A percentile compares a stretch with the other conserved stretches of the same genome.
phyloP scores from a whole-genome alignment of 1,140 invertebrate species.

The Trichogramma pretiosum region DNA sequence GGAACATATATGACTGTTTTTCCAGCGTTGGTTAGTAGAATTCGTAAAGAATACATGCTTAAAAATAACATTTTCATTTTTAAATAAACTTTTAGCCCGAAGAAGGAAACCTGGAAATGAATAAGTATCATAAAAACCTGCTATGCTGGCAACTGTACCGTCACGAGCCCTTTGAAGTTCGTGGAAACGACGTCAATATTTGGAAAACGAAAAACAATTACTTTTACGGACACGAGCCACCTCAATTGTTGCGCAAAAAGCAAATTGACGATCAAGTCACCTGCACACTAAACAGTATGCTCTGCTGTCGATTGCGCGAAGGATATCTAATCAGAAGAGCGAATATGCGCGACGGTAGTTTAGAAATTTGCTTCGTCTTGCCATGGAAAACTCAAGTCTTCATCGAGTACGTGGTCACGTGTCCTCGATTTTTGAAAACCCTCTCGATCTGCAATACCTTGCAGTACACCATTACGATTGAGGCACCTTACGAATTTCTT shows the following conservation, averaged over 20 bases:
- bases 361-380: conserved; percentile 60
- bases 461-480: conserved; percentile 51
- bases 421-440: conserved; percentile 51
- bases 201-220: conserved; percentile 50
- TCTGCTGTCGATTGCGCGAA: conserved; percentile 70
- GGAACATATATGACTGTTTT: conserved; percentile 59
- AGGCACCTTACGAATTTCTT: conserved; percentile 71
- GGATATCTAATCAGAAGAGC: conserved; percentile 66
- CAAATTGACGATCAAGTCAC: conserved; percentile 58
- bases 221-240: conserved; percentile 50
- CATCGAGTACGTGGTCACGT: conserved; percentile 59
- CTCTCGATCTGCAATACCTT: conserved; percentile 42
- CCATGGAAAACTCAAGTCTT: conserved; percentile 70
- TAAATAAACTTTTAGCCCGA: conserved; percentile 32
- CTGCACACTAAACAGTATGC: conserved; percentile 57
- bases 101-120: conserved; percentile 48
- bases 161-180: conserved; percentile 20
- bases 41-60: not conserved
- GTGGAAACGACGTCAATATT: conserved; percentile 28
- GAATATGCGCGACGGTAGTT: conserved; percentile 47
- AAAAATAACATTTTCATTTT: not conserved
- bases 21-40: conserved; percentile 39
- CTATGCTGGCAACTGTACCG: conserved; percentile 69
- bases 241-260: conserved; percentile 55
- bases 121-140: conserved; percentile 65